These are phyloP conservation scores for Sebastes schlegelii DNA, from an alignment of 2,113 vertebrate species.

Conservation along the genomic window DNA sequence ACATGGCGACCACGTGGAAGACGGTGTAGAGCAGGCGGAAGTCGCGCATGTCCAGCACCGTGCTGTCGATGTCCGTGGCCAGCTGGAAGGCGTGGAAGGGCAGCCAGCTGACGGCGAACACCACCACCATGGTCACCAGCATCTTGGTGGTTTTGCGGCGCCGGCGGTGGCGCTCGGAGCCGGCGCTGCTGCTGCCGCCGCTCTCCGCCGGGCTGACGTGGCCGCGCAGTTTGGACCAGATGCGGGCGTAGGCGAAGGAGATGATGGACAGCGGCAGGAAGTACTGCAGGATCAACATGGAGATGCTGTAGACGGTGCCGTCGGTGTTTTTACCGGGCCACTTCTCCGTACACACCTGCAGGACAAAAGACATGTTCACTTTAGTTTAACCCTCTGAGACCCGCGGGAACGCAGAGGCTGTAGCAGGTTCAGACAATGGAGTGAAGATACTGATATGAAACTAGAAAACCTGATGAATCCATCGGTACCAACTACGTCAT, in stretches of 20 bases:
- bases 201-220: slow-evolving; percentile 87
- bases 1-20: slow-evolving; percentile 96
- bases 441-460: too few species aligned
- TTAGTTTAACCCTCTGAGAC: not conserved
- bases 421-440: too few species aligned
- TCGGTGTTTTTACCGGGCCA: slow-evolving; percentile 91
- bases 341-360: slow-evolving; percentile 91
- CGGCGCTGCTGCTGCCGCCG: slow-evolving; percentile 60
- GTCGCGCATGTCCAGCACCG: slow-evolving; percentile 91
- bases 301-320: slow-evolving; percentile 92
- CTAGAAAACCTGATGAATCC: too few species aligned
- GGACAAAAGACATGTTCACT: not conserved
- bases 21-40: slow-evolving; percentile 95
- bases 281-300: slow-evolving; percentile 92
- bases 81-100: slow-evolving; percentile 96
- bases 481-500: too few species aligned
- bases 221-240: slow-evolving; percentile 94
- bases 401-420: too few species aligned
- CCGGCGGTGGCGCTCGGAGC: slow-evolving; percentile 88
- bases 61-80: slow-evolving; percentile 92
- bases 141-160: slow-evolving; percentile 95
- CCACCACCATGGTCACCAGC: slow-evolving; percentile 94
- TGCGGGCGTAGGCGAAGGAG: slow-evolving; percentile 91
- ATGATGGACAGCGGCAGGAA: slow-evolving; percentile 93
- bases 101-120: slow-evolving; percentile 95